Evolutionary conservation across 2,113 vertebrate genomes (phyloP).

Genomic region (Peromyscus maniculatus): DNA sequence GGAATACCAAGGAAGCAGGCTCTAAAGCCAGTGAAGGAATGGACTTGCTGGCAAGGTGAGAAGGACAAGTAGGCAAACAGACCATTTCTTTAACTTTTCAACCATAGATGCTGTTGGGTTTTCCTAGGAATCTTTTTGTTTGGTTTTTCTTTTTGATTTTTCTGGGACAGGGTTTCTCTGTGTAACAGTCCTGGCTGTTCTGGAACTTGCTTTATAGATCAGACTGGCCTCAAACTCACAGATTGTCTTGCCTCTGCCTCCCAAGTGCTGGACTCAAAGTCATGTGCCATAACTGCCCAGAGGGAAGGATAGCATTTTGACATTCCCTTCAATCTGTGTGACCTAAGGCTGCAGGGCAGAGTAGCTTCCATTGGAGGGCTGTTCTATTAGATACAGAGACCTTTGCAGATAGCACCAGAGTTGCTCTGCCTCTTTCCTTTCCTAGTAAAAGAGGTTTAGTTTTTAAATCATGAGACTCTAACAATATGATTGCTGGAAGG

Average conservation of each 20-base stretch:
- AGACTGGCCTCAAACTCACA: not conserved
- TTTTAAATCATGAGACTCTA: not conserved
- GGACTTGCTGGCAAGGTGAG: not conserved
- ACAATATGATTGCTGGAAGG: accelerated
- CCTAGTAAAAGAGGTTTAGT: not conserved
- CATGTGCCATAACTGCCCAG: not conserved
- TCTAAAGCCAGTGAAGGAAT: not conserved
- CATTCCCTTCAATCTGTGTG: not conserved
- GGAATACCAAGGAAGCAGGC: not conserved
- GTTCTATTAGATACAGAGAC: not conserved
- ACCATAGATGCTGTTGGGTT: not conserved
- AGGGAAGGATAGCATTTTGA: not conserved
- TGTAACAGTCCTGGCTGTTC: not conserved
- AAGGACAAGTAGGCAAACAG: not conserved
- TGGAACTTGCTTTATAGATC: not conserved
- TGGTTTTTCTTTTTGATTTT: too few relatives aligned
- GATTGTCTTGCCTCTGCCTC: not conserved
- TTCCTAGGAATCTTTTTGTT: too few relatives aligned
- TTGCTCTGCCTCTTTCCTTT: accelerated
- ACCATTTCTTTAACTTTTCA: not conserved
- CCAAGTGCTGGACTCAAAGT: not conserved
- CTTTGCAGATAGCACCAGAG: not conserved
- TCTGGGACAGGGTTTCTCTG: not conserved
- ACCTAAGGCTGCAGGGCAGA: too few relatives aligned
- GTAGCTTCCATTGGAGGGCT: not conserved